phyloP scores from a whole-genome alignment of 2,113 vertebrate species.

The Anguilla japonica region DNA sequence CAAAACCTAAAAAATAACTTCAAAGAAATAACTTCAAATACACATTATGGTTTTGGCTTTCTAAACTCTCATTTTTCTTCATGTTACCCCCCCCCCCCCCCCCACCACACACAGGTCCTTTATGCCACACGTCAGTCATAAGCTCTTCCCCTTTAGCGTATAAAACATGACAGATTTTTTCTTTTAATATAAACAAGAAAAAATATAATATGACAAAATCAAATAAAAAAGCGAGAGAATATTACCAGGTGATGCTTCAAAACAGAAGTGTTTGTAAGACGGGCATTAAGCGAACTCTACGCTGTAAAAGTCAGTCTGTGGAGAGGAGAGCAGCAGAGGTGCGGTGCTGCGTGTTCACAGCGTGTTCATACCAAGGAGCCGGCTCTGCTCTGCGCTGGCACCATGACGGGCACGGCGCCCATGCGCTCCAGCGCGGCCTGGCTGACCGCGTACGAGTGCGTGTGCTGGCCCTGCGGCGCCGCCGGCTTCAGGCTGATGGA shows the following conservation, averaged over 20 bases:
- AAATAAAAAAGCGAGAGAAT: conserved; percentile 28
- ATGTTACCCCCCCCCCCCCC: background rate
- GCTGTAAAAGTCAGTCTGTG: conserved; percentile 50
- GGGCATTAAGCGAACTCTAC: conserved; percentile 60
- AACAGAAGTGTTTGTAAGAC: conserved; percentile 38
- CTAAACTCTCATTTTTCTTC: background rate
- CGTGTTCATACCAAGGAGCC: conserved; percentile 87
- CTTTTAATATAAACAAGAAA: conserved; percentile 10
- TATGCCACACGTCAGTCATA: background rate
- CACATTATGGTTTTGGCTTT: background rate
- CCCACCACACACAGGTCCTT: background rate
- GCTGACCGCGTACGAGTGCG: conserved; percentile 86
- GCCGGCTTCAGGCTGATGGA: conserved; percentile 79
- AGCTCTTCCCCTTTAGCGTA: background rate
- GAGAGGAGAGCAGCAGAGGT: background rate
- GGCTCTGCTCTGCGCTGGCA: conserved; percentile 91
- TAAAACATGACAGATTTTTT: background rate
- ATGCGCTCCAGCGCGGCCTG: conserved; percentile 91
- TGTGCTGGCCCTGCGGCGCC: conserved; percentile 74
- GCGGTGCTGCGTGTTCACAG: conserved; percentile 26
- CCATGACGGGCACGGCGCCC: conserved; percentile 94
- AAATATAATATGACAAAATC: conserved; percentile 19
- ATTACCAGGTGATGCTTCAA: conserved; percentile 32
- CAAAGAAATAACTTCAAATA: background rate
- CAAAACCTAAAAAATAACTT: background rate